These are phyloP conservation scores for Craniophora ligustri DNA, from an alignment of 2,888 invertebrate genomes.

Conservation along the genomic window DNA sequence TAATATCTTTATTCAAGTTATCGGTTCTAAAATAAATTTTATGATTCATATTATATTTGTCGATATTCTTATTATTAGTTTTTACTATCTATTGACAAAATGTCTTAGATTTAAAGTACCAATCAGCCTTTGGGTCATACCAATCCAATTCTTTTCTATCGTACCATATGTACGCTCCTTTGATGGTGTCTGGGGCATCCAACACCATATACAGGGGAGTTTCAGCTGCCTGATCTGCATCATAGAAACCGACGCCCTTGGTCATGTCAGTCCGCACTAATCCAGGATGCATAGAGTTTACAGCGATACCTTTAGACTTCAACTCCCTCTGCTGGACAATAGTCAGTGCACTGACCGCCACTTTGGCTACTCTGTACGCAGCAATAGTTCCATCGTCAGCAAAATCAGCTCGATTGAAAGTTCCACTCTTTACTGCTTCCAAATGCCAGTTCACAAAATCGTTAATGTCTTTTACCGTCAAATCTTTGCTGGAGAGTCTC, in stretches of 20 bases:
- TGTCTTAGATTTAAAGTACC: conserved; percentile 67
- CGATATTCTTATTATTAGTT: background rate
- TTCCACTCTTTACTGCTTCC: conserved; percentile 69
- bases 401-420: conserved; percentile 65
- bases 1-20: too few relatives aligned
- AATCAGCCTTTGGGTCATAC: conserved; percentile 76
- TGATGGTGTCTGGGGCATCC: conserved; percentile 83
- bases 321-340: conserved; percentile 90
- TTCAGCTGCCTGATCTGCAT: conserved; percentile 87
- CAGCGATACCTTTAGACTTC: conserved; percentile 85
- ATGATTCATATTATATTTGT: too few relatives aligned
- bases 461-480: conserved; percentile 71
- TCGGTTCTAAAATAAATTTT: too few relatives aligned
- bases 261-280: conserved; percentile 94
- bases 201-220: conserved; percentile 87
- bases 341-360: conserved; percentile 91
- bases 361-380: conserved; percentile 91
- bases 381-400: conserved; percentile 87
- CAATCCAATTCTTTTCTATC: conserved; percentile 88
- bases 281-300: conserved; percentile 92
- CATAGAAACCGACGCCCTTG: conserved; percentile 87
- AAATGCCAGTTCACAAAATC: conserved; percentile 91
- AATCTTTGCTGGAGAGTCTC: conserved; percentile 64
- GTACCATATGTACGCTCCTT: conserved; percentile 91
- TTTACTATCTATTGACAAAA: conserved; percentile 21